These are phyloP conservation scores for Odontothrips loti DNA, from an alignment of 2,888 invertebrate species.

Conservation along the genomic window DNA sequence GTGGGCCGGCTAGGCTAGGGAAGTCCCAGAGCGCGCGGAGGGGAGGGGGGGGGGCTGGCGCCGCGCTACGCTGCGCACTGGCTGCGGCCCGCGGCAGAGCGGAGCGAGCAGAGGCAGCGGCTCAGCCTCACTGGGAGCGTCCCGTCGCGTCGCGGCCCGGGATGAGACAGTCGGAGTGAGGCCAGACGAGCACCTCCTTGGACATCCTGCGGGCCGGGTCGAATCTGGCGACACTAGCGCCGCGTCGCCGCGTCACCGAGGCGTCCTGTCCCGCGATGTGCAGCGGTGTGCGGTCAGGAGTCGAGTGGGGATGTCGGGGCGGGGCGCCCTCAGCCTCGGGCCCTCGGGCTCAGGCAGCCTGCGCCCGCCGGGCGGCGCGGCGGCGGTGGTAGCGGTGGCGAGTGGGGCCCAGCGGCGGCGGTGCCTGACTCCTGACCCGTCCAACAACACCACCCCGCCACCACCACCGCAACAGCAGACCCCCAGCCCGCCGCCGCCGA, in stretches of 20 bases:
- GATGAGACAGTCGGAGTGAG: background rate
- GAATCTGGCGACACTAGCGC: conserved; percentile 22
- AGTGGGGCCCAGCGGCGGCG: too few relatives aligned
- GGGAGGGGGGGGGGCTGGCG: background rate
- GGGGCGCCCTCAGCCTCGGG: too few relatives aligned
- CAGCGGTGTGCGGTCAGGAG: background rate
- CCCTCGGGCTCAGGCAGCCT: too few relatives aligned
- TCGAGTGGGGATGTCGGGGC: too few relatives aligned
- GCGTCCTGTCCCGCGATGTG: background rate
- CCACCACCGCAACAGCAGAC: too few relatives aligned
- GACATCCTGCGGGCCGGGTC: background rate
- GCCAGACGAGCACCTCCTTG: background rate
- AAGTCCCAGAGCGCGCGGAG: too few relatives aligned
- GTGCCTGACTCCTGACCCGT: too few relatives aligned
- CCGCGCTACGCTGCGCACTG: background rate
- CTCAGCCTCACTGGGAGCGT: background rate
- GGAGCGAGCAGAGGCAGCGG: background rate
- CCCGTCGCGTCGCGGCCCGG: background rate
- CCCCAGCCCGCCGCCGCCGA: too few relatives aligned
- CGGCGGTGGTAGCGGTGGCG: too few relatives aligned
- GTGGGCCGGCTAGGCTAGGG: background rate
- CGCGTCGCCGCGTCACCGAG: background rate
- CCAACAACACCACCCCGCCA: too few relatives aligned
- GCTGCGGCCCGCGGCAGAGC: background rate
- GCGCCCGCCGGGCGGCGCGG: too few relatives aligned